phyloP scores from a whole-genome alignment of 1,140 invertebrate genomes.

The Cydia splendana region DNA sequence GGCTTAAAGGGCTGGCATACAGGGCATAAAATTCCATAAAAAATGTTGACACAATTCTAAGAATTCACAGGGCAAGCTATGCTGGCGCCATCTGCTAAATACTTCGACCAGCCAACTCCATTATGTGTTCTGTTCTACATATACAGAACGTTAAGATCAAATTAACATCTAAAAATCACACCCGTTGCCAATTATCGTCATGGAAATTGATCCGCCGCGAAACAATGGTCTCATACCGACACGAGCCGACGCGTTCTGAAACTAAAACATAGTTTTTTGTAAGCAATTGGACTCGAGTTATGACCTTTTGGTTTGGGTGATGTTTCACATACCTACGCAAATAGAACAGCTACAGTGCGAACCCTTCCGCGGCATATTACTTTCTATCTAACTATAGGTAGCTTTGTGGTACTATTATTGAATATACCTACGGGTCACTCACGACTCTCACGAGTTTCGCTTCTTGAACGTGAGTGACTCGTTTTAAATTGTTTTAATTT shows the following conservation, averaged over 20 bases:
- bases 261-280: neutral
- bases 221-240: neutral
- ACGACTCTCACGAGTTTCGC: neutral
- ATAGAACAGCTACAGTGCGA: neutral
- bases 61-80: too few species aligned
- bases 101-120: too few species aligned
- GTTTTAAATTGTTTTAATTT: too few species aligned
- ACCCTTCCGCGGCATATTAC: constrained; percentile 7
- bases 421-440: neutral
- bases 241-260: neutral
- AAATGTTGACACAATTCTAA: too few species aligned
- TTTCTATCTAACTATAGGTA: neutral
- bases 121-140: neutral
- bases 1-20: too few species aligned
- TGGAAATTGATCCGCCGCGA: neutral
- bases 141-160: neutral
- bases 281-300: neutral
- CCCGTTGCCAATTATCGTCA: constrained; percentile 1
- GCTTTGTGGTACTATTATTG: neutral
- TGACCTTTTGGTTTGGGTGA: neutral
- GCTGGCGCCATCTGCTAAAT: too few species aligned
- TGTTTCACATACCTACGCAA: neutral
- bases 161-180: neutral
- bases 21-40: too few species aligned
- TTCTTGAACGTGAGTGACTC: too few species aligned